Evolutionary conservation across 2,888 invertebrate genomes (phyloP), one percentile per base, ranked within the genome.

Genomic region (Teinopalpus imperialis): DNA sequence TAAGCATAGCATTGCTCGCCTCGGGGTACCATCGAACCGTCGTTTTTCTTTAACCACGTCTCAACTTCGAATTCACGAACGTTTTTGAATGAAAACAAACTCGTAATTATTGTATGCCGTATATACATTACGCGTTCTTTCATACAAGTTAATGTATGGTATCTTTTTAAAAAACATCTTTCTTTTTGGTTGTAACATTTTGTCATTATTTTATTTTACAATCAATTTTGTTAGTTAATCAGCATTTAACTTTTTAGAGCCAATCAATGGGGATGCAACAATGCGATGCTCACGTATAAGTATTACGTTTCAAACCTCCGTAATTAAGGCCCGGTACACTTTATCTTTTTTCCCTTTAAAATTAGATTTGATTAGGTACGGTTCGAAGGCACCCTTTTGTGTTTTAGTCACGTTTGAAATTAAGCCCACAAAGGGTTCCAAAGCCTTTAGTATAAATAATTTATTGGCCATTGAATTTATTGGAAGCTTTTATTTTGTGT

Each of bases 371-470:
- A 56, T 54, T 58, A 53, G 52, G 49, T 43, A 45, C 51, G 53
- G 48, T 43, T 56, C 61, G 56, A 36, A 53, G 49, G 42, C 57
- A 59, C 60, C 63, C 67, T 64, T 70, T 62, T 57, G 60, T 61
- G 58, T 65, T 64, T 59, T 56, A 59, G 60, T 61, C 61, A 54
- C 60, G 58, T 59, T 58, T 56, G 56, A 61, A 66, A 61, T 63
- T 61, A 56, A 57, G 59, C 49, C 52, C 43, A 61, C 52, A 53
- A 56, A 51, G 35, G 48, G 45, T 46, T 52, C 49, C 54, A 51
- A 52, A 44, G 49, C 45, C 51, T 57, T 45, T 32, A 40, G 32
- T 40, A 40, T 45, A 40, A 45, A 40, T 53, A 43, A 52, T 56
- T 56, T 52, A 56, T 45, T 48, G 49, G 18, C 44, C 43, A 51